Conservation (phyloP, 1,140 invertebrate species). For the Lepidurus arcticus region DNA sequence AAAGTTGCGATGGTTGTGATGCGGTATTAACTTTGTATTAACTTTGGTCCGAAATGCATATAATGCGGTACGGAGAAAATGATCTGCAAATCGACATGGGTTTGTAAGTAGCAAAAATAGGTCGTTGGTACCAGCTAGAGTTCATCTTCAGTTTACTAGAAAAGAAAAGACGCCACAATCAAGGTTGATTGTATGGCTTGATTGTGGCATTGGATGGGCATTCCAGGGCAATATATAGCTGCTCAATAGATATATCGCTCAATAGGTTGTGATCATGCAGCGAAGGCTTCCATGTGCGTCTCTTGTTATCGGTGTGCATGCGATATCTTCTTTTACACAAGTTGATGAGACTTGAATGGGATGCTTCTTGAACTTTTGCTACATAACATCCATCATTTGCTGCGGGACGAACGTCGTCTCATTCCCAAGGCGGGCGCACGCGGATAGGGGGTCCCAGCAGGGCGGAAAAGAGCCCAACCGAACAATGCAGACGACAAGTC, state of each 20-base stretch:
- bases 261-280: neutral
- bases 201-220: too few species aligned
- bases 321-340: neutral
- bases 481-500: constrained; percentile 7
- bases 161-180: too few species aligned
- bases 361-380: neutral
- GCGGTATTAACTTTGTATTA: too few species aligned
- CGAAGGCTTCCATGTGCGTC: neutral
- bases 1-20: neutral
- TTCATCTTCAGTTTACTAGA: too few species aligned
- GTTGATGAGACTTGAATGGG: constrained; percentile 3
- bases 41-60: neutral
- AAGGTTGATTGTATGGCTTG: too few species aligned
- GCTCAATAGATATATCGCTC: neutral
- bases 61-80: too few species aligned
- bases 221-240: neutral
- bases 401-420: neutral
- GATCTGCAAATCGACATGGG: too few species aligned
- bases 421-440: neutral
- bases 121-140: too few species aligned
- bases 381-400: neutral
- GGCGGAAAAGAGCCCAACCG: neutral
- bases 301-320: neutral
- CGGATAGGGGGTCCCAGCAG: neutral
- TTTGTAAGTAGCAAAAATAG: too few species aligned